These are phyloP conservation scores for Trachelus troglodyta DNA, from an alignment of 2,888 invertebrate species.

Conservation along the genomic window DNA sequence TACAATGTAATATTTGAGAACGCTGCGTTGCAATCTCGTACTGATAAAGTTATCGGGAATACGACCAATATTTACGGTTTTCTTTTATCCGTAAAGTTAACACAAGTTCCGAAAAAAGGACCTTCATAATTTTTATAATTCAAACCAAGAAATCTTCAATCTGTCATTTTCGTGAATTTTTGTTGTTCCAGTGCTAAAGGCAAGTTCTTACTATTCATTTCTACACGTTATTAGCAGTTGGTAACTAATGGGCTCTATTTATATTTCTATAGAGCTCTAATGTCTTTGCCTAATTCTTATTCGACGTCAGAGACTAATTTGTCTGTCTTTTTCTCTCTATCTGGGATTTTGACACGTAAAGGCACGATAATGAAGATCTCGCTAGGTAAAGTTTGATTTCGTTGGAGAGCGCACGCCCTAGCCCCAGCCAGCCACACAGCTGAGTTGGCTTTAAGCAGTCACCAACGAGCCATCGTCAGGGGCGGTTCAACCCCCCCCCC, in stretches of 20 bases:
- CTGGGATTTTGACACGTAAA: not conserved
- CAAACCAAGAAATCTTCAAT: too few relatives aligned
- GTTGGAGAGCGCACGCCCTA: constrained; percentile 44
- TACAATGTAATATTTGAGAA: too few relatives aligned
- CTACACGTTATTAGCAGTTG: not conserved
- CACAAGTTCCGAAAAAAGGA: too few relatives aligned
- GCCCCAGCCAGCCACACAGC: constrained; percentile 41
- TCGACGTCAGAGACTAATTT: too few relatives aligned
- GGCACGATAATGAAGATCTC: not conserved
- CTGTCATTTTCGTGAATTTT: too few relatives aligned
- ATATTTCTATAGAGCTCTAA: not conserved
- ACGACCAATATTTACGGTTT: too few relatives aligned
- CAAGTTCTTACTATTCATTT: not conserved
- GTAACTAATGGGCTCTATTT: not conserved
- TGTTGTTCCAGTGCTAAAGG: too few relatives aligned
- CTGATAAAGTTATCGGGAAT: too few relatives aligned
- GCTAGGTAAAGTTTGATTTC: constrained; percentile 31
- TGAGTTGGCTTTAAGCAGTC: constrained; percentile 46
- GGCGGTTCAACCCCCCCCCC: constrained; percentile 17
- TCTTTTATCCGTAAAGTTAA: too few relatives aligned
- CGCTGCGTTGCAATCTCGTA: too few relatives aligned
- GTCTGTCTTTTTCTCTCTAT: not conserved
- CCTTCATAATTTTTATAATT: too few relatives aligned
- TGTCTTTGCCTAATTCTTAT: not conserved
- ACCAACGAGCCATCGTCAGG: constrained; percentile 46